phyloP scores from a whole-genome alignment of 2,113 vertebrate species.

The Alosa alosa region DNA sequence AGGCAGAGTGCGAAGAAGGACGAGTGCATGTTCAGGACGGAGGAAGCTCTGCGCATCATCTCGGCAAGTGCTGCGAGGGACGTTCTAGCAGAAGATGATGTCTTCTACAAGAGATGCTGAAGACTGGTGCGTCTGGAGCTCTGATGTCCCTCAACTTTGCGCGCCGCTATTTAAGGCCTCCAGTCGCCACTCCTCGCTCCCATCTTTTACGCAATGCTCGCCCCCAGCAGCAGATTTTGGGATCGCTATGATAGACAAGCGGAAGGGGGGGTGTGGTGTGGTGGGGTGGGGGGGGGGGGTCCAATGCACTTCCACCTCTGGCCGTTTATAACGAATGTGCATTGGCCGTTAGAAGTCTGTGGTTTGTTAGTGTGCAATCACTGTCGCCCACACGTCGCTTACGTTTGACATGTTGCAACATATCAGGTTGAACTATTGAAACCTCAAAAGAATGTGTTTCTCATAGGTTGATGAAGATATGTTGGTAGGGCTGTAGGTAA shows the following conservation, averaged over 20 bases:
- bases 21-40: slow-evolving; percentile 37
- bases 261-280: slow-evolving; percentile 55
- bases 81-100: slow-evolving; percentile 12
- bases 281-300: slow-evolving; percentile 51
- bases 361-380: neutral
- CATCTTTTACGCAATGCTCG: slow-evolving; percentile 61
- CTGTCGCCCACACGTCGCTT: neutral
- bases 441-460: neutral
- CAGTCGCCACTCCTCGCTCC: slow-evolving; percentile 68
- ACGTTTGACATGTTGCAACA: neutral
- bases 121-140: slow-evolving; percentile 34
- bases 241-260: slow-evolving; percentile 53
- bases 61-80: slow-evolving; percentile 35
- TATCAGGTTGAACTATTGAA: neutral
- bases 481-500: neutral
- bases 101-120: neutral
- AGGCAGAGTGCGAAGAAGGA: slow-evolving; percentile 63
- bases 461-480: neutral
- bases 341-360: slow-evolving; percentile 22
- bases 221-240: slow-evolving; percentile 71
- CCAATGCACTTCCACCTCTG: slow-evolving; percentile 61
- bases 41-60: slow-evolving; percentile 29
- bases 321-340: slow-evolving; percentile 54
- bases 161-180: slow-evolving; percentile 72
- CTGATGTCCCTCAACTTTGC: slow-evolving; percentile 58